Conservation (phyloP, 2,888 invertebrate genomes). For the Suillia variegata region DNA sequence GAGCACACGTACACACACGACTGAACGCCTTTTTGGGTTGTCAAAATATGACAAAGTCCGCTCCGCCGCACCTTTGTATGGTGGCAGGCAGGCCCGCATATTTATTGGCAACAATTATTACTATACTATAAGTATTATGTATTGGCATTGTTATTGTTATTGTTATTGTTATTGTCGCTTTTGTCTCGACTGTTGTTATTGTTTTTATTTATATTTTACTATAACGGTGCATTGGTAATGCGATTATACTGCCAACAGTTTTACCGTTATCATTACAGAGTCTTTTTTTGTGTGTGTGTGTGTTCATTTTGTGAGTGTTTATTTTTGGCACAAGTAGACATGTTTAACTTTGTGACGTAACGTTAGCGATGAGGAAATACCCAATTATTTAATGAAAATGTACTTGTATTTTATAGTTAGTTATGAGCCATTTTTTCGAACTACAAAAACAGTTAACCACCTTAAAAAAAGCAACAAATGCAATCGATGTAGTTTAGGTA, state of each 20-base stretch:
- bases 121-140: not conserved
- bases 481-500: too few species aligned
- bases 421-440: too few species aligned
- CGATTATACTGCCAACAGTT: conserved; percentile 11
- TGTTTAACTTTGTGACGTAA: too few species aligned
- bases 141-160: not conserved
- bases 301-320: conserved; percentile 5
- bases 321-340: not conserved
- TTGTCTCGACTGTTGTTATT: not conserved
- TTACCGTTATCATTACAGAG: conserved; percentile 17
- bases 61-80: too few species aligned
- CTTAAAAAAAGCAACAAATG: too few species aligned
- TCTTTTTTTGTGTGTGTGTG: not conserved
- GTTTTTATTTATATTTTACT: conserved; percentile 14
- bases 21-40: not conserved
- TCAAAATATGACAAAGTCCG: too few species aligned
- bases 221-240: not conserved
- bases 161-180: conserved; percentile 3
- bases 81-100: not conserved
- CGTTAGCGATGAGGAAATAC: too few species aligned
- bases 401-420: too few species aligned
- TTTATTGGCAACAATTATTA: not conserved
- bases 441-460: too few species aligned
- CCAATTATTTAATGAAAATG: too few species aligned
- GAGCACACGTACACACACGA: not conserved